Evolutionary conservation across 2,113 vertebrate genomes (phyloP).

Genomic region (Mormyrus lacerda): DNA sequence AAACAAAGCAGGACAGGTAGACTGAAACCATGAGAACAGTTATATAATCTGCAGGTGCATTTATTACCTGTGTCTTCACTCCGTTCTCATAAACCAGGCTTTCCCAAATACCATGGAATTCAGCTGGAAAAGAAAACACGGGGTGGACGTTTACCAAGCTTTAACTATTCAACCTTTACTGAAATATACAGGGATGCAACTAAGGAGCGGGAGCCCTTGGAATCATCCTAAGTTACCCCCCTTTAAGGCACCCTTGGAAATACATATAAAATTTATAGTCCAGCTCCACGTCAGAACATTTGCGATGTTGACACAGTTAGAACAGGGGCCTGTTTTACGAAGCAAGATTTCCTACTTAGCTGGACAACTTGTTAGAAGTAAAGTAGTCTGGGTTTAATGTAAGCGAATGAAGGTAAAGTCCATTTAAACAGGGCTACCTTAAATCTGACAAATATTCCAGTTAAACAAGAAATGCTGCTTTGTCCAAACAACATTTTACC

Average conservation of each 20-base stretch:
- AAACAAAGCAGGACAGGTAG: background rate
- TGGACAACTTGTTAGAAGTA: no score
- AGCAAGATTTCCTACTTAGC: no score
- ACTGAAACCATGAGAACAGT: background rate
- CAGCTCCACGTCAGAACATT: background rate
- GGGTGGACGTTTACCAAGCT: background rate
- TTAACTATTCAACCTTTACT: background rate
- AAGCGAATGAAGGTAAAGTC: no score
- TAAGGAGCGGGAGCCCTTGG: no score
- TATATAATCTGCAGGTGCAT: background rate
- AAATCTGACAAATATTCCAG: no score
- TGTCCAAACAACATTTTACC: background rate
- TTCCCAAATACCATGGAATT: slow-evolving; percentile 95
- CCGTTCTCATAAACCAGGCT: slow-evolving; percentile 85
- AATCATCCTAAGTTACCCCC: background rate
- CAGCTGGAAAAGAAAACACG: slow-evolving; percentile 58
- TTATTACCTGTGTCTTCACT: slow-evolving; percentile 82
- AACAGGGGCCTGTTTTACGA: no score
- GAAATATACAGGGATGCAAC: background rate
- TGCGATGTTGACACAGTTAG: background rate
- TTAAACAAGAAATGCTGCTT: no score
- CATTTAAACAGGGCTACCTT: no score
- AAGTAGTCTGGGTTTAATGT: no score
- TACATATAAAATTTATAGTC: background rate
- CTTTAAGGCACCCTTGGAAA: background rate